Base-by-base conservation (phyloP, 2,113 vertebrate genomes). In the Brachyhypopomus gauderio region DNA sequence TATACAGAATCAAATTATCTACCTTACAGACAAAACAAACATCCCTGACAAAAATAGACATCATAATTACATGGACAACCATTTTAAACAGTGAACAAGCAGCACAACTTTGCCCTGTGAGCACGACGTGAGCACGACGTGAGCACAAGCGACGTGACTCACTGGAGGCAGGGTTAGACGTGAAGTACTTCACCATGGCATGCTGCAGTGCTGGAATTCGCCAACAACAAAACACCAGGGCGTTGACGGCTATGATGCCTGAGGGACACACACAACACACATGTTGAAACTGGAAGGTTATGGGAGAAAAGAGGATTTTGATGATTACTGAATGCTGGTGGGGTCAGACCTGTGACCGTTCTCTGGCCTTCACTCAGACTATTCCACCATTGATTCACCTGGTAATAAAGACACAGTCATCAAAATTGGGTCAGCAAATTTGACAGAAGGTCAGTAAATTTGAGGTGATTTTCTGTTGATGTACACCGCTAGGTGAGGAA, bases 321-420 rank as follows among this genome's bases (percentile, higher is more conserved):
- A 60, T 22, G 58, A 60, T 60, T n/a, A 60, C n/a, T 22, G n/a
- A 14, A 52, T 14, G 45, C 12, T 52, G 12, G 12, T 52, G 45
- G 12, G 0, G 45, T 52, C 45, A 67, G 91, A 99, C 98, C 97
- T 93, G 96, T 94, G 76, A 97, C 96, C 66, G 95, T 94, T 88
- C 91, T 93, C 90, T 99, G 96, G 75, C 97, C 98, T 83, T 98
- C 96, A 86, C 93, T 97, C 91, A 99, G 90, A 90, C 85, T 94
- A 93, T 95, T 96, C 97, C 97, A 99, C 96, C 95, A 99, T 63
- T 92, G 94, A 93, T 99, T 98, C 88, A 99, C 89, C 97, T 99
- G 92, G 82, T 94, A 55, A 88, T 16, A 86, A 20, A 84, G 82
- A 83, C 41, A 79, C 22, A 20, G 30, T 38, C 41, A 45, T 80